Percentiles rank a stretch among this genome's conserved stretches.
These are phyloP conservation scores for Hydriomena furcata DNA, from an alignment of 2,888 invertebrate genomes.

Conservation along the genomic window DNA sequence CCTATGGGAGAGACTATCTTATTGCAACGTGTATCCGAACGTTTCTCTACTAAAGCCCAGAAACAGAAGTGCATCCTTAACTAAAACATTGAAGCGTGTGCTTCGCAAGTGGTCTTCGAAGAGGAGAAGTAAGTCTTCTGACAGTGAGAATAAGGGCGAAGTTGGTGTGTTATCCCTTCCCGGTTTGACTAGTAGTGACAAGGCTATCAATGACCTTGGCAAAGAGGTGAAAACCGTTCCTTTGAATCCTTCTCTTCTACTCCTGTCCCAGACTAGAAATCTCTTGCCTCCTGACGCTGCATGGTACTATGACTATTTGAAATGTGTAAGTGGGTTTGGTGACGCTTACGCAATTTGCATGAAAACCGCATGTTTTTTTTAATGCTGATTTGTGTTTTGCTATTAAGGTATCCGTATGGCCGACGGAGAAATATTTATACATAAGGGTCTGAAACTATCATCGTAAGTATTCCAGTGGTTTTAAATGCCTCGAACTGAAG, in stretches of 20 bases:
- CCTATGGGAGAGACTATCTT: conserved; percentile 70
- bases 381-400: conserved; percentile 6
- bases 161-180: conserved; percentile 68
- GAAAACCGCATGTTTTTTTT: conserved; percentile 18
- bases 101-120: conserved; percentile 44
- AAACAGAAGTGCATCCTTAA: conserved; percentile 50
- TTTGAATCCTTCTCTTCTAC: conserved; percentile 63
- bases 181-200: conserved; percentile 61
- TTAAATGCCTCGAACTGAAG: neutral
- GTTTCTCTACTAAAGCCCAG: conserved; percentile 58
- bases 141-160: conserved; percentile 55
- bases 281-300: conserved; percentile 68
- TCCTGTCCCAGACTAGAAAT: conserved; percentile 66
- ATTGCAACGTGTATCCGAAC: conserved; percentile 62
- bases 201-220: conserved; percentile 62
- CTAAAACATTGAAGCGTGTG: conserved; percentile 51
- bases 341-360: conserved; percentile 46
- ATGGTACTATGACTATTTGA: conserved; percentile 79
- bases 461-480: neutral
- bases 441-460: no score
- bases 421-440: no score
- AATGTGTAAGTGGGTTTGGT: conserved; percentile 70
- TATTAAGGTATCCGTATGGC: neutral
- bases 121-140: conserved; percentile 50
- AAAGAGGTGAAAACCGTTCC: conserved; percentile 67